phyloP scores from a whole-genome alignment of 2,113 vertebrate genomes.

The Acrocephalus arundinaceus region DNA sequence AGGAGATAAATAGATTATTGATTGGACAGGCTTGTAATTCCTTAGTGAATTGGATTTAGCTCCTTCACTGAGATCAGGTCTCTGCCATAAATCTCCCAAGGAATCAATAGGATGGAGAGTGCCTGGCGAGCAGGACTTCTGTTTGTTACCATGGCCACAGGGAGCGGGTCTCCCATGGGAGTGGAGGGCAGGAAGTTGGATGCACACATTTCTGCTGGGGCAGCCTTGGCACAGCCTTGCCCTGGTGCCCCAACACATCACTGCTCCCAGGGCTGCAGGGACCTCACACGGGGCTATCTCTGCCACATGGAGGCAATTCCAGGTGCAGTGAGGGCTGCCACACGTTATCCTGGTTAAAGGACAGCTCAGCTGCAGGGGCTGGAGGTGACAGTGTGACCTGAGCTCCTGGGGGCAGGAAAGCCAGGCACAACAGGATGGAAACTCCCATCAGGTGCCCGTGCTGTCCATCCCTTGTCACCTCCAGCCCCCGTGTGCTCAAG shows the following conservation, averaged over 20 bases:
- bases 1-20: conserved; percentile 84
- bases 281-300: background rate
- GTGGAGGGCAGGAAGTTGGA: background rate
- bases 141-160: conserved; percentile 23
- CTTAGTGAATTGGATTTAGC: conserved; percentile 79
- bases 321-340: background rate
- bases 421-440: background rate
- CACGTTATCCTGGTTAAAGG: background rate
- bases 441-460: background rate
- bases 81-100: conserved; percentile 70
- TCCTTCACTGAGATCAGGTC: conserved; percentile 73
- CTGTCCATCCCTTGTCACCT: background rate
- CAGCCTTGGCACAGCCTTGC: background rate
- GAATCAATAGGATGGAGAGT: conserved; percentile 67
- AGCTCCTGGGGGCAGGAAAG: background rate
- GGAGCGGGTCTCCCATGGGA: background rate
- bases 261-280: background rate
- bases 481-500: rapidly evolving
- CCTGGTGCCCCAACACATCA: background rate
- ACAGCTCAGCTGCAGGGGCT: background rate
- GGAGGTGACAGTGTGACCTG: background rate
- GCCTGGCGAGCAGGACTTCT: background rate
- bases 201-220: background rate
- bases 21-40: conserved; percentile 79
- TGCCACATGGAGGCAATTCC: background rate